phyloP scores from a whole-genome alignment of 2,113 vertebrate genomes.

The Tautogolabrus adspersus region DNA sequence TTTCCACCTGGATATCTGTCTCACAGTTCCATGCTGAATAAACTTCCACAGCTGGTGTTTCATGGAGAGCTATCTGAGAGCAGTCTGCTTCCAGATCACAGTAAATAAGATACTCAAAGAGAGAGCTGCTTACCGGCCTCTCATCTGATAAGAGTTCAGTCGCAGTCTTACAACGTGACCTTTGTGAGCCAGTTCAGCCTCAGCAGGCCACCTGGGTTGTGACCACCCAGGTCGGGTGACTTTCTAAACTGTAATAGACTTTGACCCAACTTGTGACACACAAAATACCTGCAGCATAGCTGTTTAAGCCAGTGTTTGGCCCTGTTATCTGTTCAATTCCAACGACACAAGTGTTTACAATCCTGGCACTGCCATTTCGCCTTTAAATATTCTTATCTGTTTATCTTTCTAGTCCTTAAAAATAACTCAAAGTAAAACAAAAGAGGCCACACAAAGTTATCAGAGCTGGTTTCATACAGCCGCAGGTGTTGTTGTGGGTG shows the following conservation, averaged over 20 bases:
- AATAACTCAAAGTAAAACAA: slow-evolving; percentile 1
- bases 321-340: not conserved
- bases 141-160: slow-evolving; percentile 31
- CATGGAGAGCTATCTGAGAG: slow-evolving; percentile 9
- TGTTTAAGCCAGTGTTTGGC: not conserved
- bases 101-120: slow-evolving; percentile 12
- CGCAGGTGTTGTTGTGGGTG: not conserved
- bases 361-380: not conserved
- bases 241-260: not conserved
- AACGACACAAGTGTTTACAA: not conserved
- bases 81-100: slow-evolving; percentile 13
- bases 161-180: slow-evolving; percentile 5
- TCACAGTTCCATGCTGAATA: no score
- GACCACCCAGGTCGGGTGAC: slow-evolving; percentile 23
- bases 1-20: no score
- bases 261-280: slow-evolving; percentile 1
- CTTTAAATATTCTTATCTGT: not conserved
- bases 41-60: slow-evolving; percentile 25
- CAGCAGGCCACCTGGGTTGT: slow-evolving; percentile 6
- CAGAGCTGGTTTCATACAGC: slow-evolving; percentile 13
- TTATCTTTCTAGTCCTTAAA: not conserved
- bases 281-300: not conserved
- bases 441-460: slow-evolving; percentile 32
- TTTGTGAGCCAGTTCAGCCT: slow-evolving; percentile 7
- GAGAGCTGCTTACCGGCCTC: not conserved